Conservation (phyloP, 2,113 vertebrate species). For the Ploceus nigricollis region DNA sequence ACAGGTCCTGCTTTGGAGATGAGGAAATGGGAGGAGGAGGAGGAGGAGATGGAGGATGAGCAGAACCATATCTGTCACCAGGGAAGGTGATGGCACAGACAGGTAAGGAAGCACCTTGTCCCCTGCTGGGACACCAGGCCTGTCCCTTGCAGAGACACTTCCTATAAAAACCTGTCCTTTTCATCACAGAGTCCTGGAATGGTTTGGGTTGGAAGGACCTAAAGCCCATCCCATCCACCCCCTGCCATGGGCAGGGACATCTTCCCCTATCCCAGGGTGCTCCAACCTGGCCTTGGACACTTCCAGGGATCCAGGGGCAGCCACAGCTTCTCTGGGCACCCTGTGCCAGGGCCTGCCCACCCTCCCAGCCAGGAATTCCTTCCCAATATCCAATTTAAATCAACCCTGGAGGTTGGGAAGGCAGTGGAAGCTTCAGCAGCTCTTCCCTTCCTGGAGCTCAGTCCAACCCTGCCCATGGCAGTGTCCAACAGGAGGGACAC, state of each 20-base stretch:
- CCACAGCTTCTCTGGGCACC: neutral
- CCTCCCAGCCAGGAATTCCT: neutral
- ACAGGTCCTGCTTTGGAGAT: neutral
- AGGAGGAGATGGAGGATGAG: neutral
- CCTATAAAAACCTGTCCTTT: neutral
- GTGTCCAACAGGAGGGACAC: neutral
- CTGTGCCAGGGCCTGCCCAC: neutral
- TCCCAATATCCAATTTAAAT: neutral
- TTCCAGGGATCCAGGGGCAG: neutral
- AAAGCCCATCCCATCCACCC: neutral
- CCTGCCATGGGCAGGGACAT: neutral
- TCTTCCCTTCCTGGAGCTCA: neutral
- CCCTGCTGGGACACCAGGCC: neutral
- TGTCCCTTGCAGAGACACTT: neutral
- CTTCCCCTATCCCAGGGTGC: accelerated
- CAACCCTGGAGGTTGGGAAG: neutral
- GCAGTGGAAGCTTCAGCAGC: neutral
- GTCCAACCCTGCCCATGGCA: neutral
- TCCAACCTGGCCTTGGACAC: neutral
- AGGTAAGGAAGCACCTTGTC: neutral
- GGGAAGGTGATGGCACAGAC: neutral
- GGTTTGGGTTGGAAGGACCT: accelerated
- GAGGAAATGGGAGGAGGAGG: neutral
- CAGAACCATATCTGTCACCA: accelerated
- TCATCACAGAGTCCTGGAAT: neutral